phyloP scores from a whole-genome alignment of 2,888 invertebrate species.

The Pammene aurita region DNA sequence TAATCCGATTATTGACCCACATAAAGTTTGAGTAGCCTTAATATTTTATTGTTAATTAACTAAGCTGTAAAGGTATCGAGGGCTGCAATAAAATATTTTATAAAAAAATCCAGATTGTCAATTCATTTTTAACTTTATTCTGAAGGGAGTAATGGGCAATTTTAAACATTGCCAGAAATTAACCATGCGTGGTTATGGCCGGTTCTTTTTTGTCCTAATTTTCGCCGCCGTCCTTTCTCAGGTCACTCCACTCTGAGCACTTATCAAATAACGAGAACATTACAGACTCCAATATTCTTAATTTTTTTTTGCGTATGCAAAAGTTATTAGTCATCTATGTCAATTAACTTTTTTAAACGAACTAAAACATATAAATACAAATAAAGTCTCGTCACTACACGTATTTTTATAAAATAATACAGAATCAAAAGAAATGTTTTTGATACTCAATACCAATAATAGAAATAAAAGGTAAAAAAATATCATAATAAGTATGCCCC shows the following conservation, averaged over 20 bases:
- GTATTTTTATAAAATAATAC: no score
- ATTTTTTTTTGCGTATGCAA: conserved; percentile 8
- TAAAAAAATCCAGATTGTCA: conserved; percentile 12
- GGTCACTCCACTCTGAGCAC: conserved; percentile 34
- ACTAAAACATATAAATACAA: no score
- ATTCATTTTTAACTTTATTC: conserved; percentile 2
- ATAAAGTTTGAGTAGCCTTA: conserved; percentile 53
- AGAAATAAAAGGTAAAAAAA: no score
- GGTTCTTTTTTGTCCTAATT: conserved; percentile 35
- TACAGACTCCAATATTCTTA: conserved; percentile 9
- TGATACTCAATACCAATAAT: no score
- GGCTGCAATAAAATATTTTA: conserved; percentile 38
- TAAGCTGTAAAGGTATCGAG: conserved; percentile 36
- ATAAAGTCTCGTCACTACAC: no score
- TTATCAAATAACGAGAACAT: conserved; percentile 22
- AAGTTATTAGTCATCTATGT: neutral
- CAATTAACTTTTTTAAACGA: neutral
- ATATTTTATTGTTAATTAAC: conserved; percentile 41
- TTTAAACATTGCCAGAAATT: conserved; percentile 8
- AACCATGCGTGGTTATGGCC: conserved; percentile 5
- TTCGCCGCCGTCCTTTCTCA: conserved; percentile 31
- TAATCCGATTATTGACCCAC: conserved; percentile 68
- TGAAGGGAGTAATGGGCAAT: neutral
- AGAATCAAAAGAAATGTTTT: no score
- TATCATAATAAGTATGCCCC: no score